Evolutionary conservation across 64 coral and sea anemone genomes (phyloP).

Genomic region (Anthopleura sola): DNA sequence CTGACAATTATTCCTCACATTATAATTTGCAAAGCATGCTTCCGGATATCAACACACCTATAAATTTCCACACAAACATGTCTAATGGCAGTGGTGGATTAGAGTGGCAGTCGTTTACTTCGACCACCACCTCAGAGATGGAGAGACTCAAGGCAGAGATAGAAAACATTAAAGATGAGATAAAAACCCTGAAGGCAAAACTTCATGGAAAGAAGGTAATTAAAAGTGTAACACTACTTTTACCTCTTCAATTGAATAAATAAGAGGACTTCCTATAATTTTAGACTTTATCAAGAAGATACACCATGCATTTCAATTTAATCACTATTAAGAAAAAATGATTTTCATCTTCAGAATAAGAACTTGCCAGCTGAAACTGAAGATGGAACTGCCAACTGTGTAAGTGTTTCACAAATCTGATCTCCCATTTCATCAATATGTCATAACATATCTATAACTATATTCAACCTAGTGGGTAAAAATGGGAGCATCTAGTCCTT

Average conservation of each 20-base stretch:
- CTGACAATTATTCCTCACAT: not conserved
- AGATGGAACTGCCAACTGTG: no score
- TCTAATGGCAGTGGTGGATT: not conserved
- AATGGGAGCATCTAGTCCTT: no score
- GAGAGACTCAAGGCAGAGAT: not conserved
- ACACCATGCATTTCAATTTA: not conserved
- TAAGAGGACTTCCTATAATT: no score
- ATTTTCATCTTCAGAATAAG: no score
- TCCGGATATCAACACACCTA: not conserved
- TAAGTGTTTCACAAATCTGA: no score
- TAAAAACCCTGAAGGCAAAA: not conserved
- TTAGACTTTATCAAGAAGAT: not conserved
- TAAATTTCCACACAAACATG: not conserved
- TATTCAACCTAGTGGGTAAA: no score
- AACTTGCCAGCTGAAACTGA: no score
- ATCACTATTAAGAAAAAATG: no score
- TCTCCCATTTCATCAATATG: no score
- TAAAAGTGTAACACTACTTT: not conserved
- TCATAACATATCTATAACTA: no score
- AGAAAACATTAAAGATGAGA: not conserved
- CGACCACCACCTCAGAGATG: not conserved
- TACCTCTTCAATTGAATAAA: not conserved
- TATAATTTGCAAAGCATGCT: not conserved
- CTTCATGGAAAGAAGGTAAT: not conserved
- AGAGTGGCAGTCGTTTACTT: conserved; percentile 1